Evolutionary conservation across 1,140 invertebrate species (phyloP).

Genomic region (Trypoxylus dichotomus): DNA sequence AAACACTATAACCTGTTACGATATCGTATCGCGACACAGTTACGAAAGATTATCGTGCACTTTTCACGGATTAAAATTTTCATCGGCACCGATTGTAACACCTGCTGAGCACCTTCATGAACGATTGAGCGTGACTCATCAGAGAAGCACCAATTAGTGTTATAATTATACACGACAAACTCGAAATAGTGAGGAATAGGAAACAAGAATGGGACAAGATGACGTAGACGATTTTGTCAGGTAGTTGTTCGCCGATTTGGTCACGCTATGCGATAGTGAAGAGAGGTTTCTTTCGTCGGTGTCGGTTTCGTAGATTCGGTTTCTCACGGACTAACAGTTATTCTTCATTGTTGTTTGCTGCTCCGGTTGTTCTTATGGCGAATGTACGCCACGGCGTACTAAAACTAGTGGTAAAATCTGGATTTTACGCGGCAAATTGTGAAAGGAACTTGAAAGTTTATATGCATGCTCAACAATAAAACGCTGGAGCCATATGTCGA

Average conservation of each 20-base stretch:
- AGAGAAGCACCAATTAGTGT: neutral
- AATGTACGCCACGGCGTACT: neutral
- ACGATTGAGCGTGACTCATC: neutral
- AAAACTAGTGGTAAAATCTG: neutral
- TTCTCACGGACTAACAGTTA: constrained; percentile 15
- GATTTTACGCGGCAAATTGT: neutral
- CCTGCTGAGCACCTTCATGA: neutral
- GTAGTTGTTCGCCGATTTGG: neutral
- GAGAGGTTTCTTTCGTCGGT: constrained; percentile 9
- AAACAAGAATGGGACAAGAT: constrained; percentile 2
- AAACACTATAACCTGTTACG: neutral
- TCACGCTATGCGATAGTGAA: constrained; percentile 2
- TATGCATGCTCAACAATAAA: neutral
- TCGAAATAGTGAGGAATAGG: neutral
- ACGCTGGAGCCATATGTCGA: neutral
- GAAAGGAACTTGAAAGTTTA: too few relatives aligned
- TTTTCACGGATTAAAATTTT: neutral
- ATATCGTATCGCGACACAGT: neutral
- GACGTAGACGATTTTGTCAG: neutral
- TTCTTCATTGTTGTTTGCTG: constrained; percentile 15
- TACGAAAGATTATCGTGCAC: neutral
- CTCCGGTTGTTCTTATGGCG: neutral
- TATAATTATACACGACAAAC: neutral
- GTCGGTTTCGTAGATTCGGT: neutral
- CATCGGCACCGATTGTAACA: neutral